A percentile compares a stretch with the other conserved stretches of the same genome.
Conservation (phyloP, 2,888 invertebrate species). For the Spisula solida region DNA sequence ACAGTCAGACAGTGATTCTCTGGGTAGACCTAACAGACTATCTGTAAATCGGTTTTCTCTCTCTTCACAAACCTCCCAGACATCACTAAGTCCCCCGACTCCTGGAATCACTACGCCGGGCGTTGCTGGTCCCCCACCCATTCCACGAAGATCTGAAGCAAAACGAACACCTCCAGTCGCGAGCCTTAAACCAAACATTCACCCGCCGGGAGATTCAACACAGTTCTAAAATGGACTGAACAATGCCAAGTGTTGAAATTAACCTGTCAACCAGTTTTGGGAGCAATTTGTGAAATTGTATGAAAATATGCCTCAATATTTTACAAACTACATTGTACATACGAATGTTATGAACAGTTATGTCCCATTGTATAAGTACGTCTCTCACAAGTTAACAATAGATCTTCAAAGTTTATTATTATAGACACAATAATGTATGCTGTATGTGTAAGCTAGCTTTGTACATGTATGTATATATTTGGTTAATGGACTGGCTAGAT, state of each 20-base stretch:
- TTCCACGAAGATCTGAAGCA: constrained; percentile 14
- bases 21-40: not conserved
- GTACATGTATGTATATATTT: no score
- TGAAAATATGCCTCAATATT: no score
- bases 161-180: not conserved
- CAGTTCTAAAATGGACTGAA: not conserved
- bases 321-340: no score
- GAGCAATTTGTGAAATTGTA: no score
- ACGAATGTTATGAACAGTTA: no score
- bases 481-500: no score
- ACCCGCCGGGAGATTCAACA: not conserved
- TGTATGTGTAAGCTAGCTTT: no score
- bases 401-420: no score
- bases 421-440: no score
- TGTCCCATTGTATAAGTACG: no score
- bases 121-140: not conserved
- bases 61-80: not conserved
- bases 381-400: no score
- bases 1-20: not conserved
- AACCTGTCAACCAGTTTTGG: no score
- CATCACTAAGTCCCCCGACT: not conserved
- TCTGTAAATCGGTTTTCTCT: not conserved
- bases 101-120: not conserved
- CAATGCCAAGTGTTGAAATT: not conserved
- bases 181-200: not conserved